Evolutionary conservation across 2,113 vertebrate species (phyloP).

Genomic region (Ceyx melanurus): DNA sequence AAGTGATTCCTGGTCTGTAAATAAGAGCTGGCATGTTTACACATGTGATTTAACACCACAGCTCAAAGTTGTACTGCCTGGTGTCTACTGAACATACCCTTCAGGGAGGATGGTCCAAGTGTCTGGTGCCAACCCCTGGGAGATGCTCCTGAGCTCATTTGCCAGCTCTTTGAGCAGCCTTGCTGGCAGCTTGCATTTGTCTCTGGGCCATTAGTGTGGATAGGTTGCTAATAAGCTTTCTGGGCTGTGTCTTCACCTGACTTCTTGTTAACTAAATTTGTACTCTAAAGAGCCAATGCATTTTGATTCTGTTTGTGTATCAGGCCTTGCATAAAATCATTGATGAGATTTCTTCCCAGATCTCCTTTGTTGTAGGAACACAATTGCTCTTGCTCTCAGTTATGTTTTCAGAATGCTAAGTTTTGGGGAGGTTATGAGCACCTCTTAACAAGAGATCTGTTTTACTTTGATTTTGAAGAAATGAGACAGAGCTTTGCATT

Average conservation of each 20-base stretch:
- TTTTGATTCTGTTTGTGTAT: slow-evolving; percentile 47
- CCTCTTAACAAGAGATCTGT: background rate
- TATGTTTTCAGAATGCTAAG: background rate
- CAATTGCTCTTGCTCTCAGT: background rate
- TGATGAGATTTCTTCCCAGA: background rate
- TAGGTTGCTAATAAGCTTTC: slow-evolving; percentile 31
- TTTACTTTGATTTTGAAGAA: background rate
- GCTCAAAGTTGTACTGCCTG: background rate
- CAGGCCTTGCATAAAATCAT: background rate
- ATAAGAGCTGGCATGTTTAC: background rate
- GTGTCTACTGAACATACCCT: background rate
- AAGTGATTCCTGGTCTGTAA: background rate
- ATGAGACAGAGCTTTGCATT: background rate
- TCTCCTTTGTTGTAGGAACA: background rate
- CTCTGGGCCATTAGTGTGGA: slow-evolving; percentile 9
- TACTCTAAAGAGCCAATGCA: background rate
- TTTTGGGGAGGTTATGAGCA: background rate
- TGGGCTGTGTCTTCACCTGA: background rate
- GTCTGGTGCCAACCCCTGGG: background rate
- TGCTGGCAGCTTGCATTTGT: background rate
- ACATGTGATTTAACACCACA: background rate
- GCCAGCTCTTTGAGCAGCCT: background rate
- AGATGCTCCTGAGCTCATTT: background rate
- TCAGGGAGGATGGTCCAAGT: background rate
- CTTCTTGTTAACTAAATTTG: slow-evolving; percentile 41